phyloP scores from a whole-genome alignment of 2,888 invertebrate genomes.

The Parnassius apollo region DNA sequence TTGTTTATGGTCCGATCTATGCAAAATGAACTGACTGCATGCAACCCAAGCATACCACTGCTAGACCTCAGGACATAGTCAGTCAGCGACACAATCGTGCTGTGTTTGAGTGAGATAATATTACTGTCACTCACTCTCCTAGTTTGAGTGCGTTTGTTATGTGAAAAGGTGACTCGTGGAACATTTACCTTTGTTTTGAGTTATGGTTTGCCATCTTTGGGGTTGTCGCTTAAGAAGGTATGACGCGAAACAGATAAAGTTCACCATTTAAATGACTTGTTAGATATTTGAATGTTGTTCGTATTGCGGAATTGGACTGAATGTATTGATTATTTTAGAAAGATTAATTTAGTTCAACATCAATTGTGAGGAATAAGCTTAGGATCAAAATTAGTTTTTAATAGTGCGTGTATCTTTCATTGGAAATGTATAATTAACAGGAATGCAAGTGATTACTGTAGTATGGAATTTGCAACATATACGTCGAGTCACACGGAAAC shows the following conservation, averaged over 20 bases:
- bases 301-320: not conserved
- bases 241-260: slow-evolving; percentile 1
- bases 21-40: too few relatives aligned
- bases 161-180: slow-evolving; percentile 1
- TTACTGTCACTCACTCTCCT: slow-evolving; percentile 20
- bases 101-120: slow-evolving; percentile 19
- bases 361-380: not conserved
- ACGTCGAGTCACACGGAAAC: too few relatives aligned
- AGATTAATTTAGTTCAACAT: not conserved
- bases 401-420: too few relatives aligned
- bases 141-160: not conserved
- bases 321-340: not conserved
- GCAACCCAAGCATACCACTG: too few relatives aligned
- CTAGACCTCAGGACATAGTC: too few relatives aligned
- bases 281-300: slow-evolving; percentile 4
- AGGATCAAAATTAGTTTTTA: too few relatives aligned
- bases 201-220: not conserved
- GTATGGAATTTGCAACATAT: too few relatives aligned
- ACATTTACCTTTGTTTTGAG: not conserved
- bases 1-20: too few relatives aligned
- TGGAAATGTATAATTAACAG: too few relatives aligned
- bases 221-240: not conserved
- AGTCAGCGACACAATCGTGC: too few relatives aligned
- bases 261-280: slow-evolving; percentile 3
- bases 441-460: too few relatives aligned